Evolutionary conservation across 2,113 vertebrate species (phyloP).

Genomic region (Odobenus rosmarus): DNA sequence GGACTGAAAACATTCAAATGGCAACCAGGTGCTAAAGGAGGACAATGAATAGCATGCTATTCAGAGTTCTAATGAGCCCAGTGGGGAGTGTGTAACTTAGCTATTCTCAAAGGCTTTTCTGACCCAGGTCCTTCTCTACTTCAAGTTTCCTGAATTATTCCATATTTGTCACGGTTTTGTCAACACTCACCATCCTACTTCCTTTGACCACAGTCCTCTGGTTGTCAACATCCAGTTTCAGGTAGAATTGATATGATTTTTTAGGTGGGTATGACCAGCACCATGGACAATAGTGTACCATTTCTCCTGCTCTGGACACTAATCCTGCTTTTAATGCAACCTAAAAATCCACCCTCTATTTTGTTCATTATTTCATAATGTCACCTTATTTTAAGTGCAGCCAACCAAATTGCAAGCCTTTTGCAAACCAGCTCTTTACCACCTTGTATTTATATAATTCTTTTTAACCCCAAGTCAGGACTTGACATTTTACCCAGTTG

Average conservation of each 20-base stretch:
- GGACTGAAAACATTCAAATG: not conserved
- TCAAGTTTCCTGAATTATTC: not conserved
- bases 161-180: not conserved
- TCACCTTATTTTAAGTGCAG: not conserved
- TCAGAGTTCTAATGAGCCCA: not conserved
- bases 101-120: not conserved
- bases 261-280: not conserved
- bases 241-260: not conserved
- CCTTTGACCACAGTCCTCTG: not conserved
- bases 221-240: not conserved
- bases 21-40: not conserved
- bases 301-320: not conserved
- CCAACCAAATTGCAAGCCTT: not conserved
- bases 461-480: conserved; percentile 24
- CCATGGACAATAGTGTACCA: not conserved
- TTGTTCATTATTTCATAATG: not conserved
- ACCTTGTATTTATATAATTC: not conserved
- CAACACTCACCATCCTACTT: not conserved
- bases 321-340: not conserved
- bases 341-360: not conserved
- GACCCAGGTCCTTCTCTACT: not conserved
- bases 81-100: not conserved
- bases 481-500: conserved; percentile 63
- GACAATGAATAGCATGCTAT: not conserved
- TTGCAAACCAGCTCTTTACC: not conserved